A percentile compares a stretch with the other conserved stretches of the same genome.
These are phyloP conservation scores for Disparrhopalites patrizii DNA, from an alignment of 2,888 invertebrate species.

Conservation along the genomic window DNA sequence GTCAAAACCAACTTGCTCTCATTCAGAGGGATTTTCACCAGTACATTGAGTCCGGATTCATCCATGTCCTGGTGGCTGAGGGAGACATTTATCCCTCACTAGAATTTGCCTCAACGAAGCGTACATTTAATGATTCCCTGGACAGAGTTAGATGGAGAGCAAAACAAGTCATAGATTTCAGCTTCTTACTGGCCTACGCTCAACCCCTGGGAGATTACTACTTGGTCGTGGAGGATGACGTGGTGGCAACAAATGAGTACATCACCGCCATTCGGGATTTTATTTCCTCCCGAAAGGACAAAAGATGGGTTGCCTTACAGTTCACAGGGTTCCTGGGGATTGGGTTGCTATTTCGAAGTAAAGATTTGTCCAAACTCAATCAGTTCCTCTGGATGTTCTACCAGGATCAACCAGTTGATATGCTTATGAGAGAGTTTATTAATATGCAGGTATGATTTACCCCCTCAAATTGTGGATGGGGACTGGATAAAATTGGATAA, in stretches of 20 bases:
- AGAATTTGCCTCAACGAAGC: conserved; percentile 48
- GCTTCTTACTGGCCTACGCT: conserved; percentile 51
- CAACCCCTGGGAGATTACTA: conserved; percentile 50
- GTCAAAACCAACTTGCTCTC: conserved; percentile 41
- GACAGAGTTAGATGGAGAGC: conserved; percentile 52
- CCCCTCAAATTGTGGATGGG: not conserved
- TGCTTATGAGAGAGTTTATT: conserved; percentile 49
- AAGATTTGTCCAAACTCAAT: conserved; percentile 48
- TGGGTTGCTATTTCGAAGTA: conserved; percentile 50
- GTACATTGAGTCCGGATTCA: conserved; percentile 50
- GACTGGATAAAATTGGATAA: not conserved
- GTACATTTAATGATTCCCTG: conserved; percentile 51
- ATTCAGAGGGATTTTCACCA: conserved; percentile 44
- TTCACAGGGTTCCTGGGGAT: conserved; percentile 51
- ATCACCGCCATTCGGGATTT: conserved; percentile 50
- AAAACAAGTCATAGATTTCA: conserved; percentile 53
- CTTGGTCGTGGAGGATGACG: conserved; percentile 53
- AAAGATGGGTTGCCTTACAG: conserved; percentile 50
- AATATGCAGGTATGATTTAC: conserved; percentile 47
- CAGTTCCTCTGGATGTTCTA: conserved; percentile 49
- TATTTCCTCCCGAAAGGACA: conserved; percentile 43
- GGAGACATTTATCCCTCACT: conserved; percentile 49
- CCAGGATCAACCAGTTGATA: conserved; percentile 50
- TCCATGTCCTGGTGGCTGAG: conserved; percentile 50
- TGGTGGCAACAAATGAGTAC: conserved; percentile 50